A percentile compares a stretch with the other conserved stretches of the same genome.
Evolutionary conservation across 2,113 vertebrate species (phyloP).

Genomic region (Meriones unguiculatus): DNA sequence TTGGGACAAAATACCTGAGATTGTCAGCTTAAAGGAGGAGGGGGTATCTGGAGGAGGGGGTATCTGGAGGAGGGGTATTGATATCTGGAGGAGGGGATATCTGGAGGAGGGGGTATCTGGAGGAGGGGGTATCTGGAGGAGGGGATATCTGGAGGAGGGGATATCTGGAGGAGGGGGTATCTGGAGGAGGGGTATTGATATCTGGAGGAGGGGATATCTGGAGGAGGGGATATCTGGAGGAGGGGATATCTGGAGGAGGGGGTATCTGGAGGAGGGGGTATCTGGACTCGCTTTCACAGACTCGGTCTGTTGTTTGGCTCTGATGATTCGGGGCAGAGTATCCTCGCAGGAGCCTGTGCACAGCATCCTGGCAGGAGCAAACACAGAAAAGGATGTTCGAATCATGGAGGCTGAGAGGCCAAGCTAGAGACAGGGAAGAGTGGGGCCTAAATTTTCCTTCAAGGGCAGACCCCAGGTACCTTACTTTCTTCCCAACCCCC

Average conservation of each 20-base stretch:
- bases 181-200: too few species aligned
- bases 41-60: background rate
- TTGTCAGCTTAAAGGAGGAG: background rate
- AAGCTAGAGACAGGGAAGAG: background rate
- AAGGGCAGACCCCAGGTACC: background rate
- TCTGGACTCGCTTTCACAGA: background rate
- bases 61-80: too few species aligned
- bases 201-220: too few species aligned
- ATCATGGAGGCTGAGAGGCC: too few species aligned
- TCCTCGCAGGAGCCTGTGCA: background rate
- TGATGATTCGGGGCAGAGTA: background rate
- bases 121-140: too few species aligned
- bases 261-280: background rate
- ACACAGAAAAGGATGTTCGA: background rate
- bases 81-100: too few species aligned
- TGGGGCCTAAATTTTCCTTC: background rate
- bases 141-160: too few species aligned
- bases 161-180: too few species aligned
- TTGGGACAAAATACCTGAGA: background rate
- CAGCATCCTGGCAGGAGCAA: background rate
- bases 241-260: too few species aligned
- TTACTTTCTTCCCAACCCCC: too few species aligned
- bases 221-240: too few species aligned
- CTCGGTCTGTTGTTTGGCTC: background rate
- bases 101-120: too few species aligned